Base-by-base conservation (phyloP, 2,797 vertebrate species). In the Chrosomus eos region DNA sequence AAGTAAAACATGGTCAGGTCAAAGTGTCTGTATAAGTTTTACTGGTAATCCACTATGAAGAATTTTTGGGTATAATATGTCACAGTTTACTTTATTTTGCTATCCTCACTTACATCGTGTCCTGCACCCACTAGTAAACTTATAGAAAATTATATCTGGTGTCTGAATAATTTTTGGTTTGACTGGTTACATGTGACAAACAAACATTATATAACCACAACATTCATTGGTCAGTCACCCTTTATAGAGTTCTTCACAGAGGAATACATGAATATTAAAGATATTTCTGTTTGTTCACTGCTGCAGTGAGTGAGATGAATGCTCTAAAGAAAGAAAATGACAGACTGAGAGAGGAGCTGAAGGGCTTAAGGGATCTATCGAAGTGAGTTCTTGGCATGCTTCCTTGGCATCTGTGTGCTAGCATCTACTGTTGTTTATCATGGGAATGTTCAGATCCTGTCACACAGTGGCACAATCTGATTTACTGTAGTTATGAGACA, bases 321-420 rank as follows among this genome's bases (percentile, higher is more conserved):
- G 91, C 91, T 53, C 87, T 99, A 85, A 97, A 95, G 88, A 97
- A 96, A 72, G 97, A 99, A 80, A 99, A 99, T 71, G 94, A 93
- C 83, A 77, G 72, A 9, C 90, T 99, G 60, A 95, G 91, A 89
- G 97, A 97, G 19, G 97, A 98, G n/a, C 74, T 97, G 84, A 94
- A 94, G 87, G 92, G 31, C 80, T 88, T 97, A 1, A 93, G 38
- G 84, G 87, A 92, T 55, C 73, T 78, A 0, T 85, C 92, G 0
- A 93, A 95, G 97, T 99, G 91, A 97, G 97, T 76, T 19, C 16
- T 10, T 64, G 33, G n/a, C 2, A 40, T 23, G 8, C n/a, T 33
- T 75, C 1, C 23, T 71, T 72, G 13, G 7, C 40, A 53, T 26
- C 28, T 72, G 31, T 45, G 53, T 62, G 28, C 16, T 19, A 11